A percentile compares a stretch with the other conserved stretches of the same genome.
Conservation (phyloP, 2,888 invertebrate species). For the Thereva unica region DNA sequence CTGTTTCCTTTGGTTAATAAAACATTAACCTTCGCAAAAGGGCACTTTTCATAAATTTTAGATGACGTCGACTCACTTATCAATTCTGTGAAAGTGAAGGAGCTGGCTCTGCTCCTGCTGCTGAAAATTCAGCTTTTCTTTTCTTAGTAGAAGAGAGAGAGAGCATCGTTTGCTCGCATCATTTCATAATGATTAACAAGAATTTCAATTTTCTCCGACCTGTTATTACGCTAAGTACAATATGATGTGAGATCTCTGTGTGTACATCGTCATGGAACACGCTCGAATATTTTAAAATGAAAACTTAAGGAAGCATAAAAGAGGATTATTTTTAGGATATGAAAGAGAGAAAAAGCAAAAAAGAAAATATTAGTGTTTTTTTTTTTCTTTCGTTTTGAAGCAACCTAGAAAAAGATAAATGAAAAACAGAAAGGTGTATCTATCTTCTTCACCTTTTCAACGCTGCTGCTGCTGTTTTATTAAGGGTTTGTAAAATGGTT, state of each 20-base stretch:
- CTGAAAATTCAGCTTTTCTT: constrained; percentile 26
- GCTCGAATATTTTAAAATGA: no score
- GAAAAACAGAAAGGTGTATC: no score
- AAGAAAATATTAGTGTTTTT: no score
- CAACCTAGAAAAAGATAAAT: no score
- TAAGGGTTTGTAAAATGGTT: no score
- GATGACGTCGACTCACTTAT: constrained; percentile 29
- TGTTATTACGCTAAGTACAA: background rate
- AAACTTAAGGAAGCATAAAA: no score
- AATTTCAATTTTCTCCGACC: constrained; percentile 24
- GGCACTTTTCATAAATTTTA: constrained; percentile 38
- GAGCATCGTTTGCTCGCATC: constrained; percentile 19
- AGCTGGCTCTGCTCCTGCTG: no score
- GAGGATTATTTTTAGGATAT: no score
- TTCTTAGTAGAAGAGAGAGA: constrained; percentile 3
- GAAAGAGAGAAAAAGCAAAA: no score
- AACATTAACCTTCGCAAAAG: constrained; percentile 26
- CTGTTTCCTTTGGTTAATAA: constrained; percentile 20
- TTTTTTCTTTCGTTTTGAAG: no score
- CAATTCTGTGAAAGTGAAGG: constrained; percentile 26
- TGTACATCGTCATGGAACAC: background rate
- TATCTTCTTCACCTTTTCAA: no score
- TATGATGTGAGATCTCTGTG: background rate
- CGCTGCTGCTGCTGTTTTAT: no score
- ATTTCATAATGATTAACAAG: constrained; percentile 33